phyloP scores from a whole-genome alignment of 1,140 invertebrate species.

The Bemisia tabaci region DNA sequence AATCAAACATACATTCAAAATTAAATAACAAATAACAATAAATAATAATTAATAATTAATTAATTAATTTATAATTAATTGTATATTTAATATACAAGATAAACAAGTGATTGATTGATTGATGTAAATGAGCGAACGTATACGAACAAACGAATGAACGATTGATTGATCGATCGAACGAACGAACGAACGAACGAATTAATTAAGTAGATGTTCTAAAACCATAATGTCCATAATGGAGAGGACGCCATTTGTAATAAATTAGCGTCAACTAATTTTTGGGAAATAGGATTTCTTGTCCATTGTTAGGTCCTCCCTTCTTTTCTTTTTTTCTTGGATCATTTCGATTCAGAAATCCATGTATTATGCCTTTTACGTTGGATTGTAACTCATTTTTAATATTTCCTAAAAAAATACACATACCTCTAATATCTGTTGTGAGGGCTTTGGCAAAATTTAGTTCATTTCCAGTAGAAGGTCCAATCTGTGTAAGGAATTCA shows the following conservation, averaged over 20 bases:
- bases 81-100: too few relatives aligned
- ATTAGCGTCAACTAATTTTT: not conserved
- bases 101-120: not conserved
- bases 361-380: not conserved
- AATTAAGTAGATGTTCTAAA: not conserved
- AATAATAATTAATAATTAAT: too few relatives aligned
- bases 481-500: not conserved
- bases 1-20: too few relatives aligned
- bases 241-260: not conserved
- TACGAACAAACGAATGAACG: not conserved
- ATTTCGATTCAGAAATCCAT: not conserved
- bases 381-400: not conserved
- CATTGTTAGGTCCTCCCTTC: not conserved
- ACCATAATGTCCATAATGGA: not conserved
- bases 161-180: not conserved
- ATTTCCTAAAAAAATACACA: not conserved
- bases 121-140: too few relatives aligned
- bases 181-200: not conserved
- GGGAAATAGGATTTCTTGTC: not conserved
- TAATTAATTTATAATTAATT: too few relatives aligned
- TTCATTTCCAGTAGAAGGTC: not conserved
- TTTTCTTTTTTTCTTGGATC: not conserved
- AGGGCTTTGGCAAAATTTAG: not conserved
- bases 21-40: too few relatives aligned
- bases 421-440: not conserved